Conservation (phyloP, 2,113 vertebrate genomes). For the Rutilus rutilus region DNA sequence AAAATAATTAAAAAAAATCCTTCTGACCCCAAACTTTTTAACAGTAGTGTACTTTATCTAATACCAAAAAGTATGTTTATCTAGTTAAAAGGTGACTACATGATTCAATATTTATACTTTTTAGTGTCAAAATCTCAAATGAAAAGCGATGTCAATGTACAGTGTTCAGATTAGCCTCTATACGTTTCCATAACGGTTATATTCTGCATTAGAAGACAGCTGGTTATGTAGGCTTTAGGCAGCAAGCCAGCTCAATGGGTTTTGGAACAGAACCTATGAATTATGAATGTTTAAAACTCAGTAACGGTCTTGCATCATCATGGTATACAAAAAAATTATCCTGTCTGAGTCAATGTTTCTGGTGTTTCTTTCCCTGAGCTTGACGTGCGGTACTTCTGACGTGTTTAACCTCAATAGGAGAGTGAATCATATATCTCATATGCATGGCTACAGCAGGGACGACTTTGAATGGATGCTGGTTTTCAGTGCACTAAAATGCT, state of each 20-base stretch:
- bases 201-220: neutral
- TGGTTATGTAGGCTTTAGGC: neutral
- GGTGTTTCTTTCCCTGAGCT: neutral
- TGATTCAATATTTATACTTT: neutral
- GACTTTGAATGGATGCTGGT: neutral
- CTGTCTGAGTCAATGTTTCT: slow-evolving; percentile 9
- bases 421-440: neutral
- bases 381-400: neutral
- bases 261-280: neutral
- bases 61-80: too few relatives aligned
- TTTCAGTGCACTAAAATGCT: slow-evolving; percentile 7
- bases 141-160: too few relatives aligned
- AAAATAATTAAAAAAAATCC: too few relatives aligned
- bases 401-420: neutral
- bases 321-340: neutral
- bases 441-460: neutral
- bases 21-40: too few relatives aligned
- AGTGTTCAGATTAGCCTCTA: neutral
- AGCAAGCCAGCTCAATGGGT: neutral
- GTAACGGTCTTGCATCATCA: neutral
- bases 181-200: neutral
- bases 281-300: neutral
- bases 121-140: neutral
- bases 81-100: too few relatives aligned
- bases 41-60: too few relatives aligned